Conservation (phyloP, 2,888 invertebrate genomes). For the Chrysolina americana region DNA sequence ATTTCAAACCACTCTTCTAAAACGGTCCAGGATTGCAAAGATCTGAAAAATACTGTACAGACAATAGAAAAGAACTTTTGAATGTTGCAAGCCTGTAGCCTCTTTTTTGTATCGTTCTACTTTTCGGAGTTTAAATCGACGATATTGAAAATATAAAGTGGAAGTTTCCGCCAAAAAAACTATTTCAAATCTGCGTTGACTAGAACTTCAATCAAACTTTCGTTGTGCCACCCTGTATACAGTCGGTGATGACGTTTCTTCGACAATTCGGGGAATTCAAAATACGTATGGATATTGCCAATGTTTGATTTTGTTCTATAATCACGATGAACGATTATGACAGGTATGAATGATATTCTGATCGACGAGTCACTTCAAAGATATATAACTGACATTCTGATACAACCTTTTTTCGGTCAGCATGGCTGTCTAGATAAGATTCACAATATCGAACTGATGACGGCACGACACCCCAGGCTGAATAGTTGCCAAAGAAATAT, state of each 20-base stretch:
- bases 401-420: slow-evolving; percentile 11
- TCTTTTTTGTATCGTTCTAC: too few species aligned
- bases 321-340: background rate
- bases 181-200: too few species aligned
- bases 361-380: background rate
- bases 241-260: background rate
- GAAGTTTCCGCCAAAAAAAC: too few species aligned
- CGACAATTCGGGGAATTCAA: background rate
- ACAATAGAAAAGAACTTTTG: too few species aligned
- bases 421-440: background rate
- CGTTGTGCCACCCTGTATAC: too few species aligned
- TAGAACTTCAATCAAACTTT: too few species aligned
- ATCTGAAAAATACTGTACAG: too few species aligned
- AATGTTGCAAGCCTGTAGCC: too few species aligned
- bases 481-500: slow-evolving; percentile 39
- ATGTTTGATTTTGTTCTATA: background rate
- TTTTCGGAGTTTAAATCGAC: too few species aligned
- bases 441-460: slow-evolving; percentile 20
- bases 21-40: too few species aligned
- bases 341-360: background rate
- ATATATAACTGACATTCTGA: slow-evolving; percentile 19
- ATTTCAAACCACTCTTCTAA: too few species aligned
- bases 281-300: background rate
- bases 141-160: too few species aligned
- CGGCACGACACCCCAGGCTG: slow-evolving; percentile 28